Conservation (phyloP, 2,797 vertebrate genomes). For the Poecilia velifera region DNA sequence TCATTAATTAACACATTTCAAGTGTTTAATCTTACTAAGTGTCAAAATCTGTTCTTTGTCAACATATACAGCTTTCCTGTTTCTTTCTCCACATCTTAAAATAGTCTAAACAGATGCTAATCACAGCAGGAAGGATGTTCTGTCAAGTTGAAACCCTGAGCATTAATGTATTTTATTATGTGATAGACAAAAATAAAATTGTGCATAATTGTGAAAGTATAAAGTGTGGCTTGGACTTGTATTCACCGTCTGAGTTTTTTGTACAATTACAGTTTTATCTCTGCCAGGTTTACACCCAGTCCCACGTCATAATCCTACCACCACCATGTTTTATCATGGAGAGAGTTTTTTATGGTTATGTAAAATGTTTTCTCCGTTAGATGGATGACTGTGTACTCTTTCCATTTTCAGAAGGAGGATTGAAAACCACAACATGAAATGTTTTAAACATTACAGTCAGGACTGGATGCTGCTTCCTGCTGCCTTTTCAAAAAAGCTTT, state of each 20-base stretch:
- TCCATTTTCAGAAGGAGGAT: background rate
- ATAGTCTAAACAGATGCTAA: background rate
- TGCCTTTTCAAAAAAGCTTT: no score
- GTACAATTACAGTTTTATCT: background rate
- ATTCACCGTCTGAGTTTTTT: background rate
- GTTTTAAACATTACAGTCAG: no score
- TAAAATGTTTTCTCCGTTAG: background rate
- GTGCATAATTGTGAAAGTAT: background rate
- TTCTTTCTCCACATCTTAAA: background rate
- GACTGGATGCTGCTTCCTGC: no score
- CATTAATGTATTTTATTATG: background rate
- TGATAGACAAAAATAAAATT: background rate
- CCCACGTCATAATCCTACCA: no score
- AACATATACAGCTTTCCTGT: background rate
- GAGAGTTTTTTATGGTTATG: background rate
- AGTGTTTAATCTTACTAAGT: background rate
- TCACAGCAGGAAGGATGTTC: background rate
- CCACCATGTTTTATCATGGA: no score
- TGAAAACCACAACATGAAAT: no score
- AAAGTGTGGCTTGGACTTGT: background rate
- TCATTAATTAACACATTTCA: conserved; percentile 1
- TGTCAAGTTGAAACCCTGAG: background rate
- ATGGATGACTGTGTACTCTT: background rate
- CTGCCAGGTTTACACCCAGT: no score
- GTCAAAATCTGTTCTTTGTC: background rate